These are phyloP conservation scores for Fistularia commersonii DNA, from an alignment of 2,797 vertebrate species.

Conservation along the genomic window DNA sequence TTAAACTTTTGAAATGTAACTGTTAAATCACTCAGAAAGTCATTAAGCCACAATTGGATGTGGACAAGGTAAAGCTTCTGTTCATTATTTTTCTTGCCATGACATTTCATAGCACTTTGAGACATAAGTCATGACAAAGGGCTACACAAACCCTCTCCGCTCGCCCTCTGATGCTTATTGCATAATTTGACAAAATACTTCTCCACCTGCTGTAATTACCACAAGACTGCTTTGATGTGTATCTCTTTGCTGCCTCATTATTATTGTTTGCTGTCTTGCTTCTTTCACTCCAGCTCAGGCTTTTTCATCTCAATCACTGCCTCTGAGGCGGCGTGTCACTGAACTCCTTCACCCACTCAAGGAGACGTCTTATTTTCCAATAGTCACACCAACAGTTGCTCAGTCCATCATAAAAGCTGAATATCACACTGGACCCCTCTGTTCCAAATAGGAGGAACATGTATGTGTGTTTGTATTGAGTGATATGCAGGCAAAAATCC, in stretches of 20 bases:
- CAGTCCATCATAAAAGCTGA: not conserved
- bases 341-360: slow-evolving; percentile 1
- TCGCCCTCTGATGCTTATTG: slow-evolving; percentile 22
- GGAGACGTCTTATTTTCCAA: slow-evolving; percentile 1
- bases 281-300: slow-evolving; percentile 23
- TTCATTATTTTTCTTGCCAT: not conserved
- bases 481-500: slow-evolving; percentile 16
- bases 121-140: slow-evolving; percentile 17
- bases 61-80: slow-evolving; percentile 1
- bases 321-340: slow-evolving; percentile 14
- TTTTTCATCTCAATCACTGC: slow-evolving; percentile 33
- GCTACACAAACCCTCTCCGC: slow-evolving; percentile 24
- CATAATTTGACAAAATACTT: slow-evolving; percentile 34
- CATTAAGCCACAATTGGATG: not conserved
- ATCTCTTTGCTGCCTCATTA: slow-evolving; percentile 36
- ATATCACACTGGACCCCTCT: not conserved
- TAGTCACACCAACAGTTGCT: slow-evolving; percentile 11
- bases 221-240: slow-evolving; percentile 41
- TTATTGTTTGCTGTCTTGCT: slow-evolving; percentile 44
- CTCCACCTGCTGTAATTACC: slow-evolving; percentile 37
- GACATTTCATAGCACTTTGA: slow-evolving; percentile 5
- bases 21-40: too few relatives aligned
- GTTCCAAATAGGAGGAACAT: not conserved
- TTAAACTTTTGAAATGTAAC: too few relatives aligned
- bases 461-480: slow-evolving; percentile 11